Evolutionary conservation across 2,113 vertebrate species (phyloP).

Genomic region (Toxotes chatareus): DNA sequence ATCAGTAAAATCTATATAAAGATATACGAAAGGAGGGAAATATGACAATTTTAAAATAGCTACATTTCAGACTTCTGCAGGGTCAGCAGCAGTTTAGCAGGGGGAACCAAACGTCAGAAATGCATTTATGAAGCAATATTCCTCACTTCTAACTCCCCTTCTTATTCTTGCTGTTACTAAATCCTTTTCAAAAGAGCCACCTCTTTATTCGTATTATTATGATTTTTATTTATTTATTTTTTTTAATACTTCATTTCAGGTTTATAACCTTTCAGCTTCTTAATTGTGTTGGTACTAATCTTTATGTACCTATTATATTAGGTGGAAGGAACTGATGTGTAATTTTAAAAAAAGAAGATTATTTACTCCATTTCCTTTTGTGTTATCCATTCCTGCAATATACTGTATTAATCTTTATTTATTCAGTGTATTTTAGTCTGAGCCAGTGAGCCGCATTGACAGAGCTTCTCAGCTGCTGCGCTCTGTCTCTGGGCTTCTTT

Average conservation of each 20-base stretch:
- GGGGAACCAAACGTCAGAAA: too few species aligned
- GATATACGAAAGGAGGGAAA: not conserved
- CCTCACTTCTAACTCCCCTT: not conserved
- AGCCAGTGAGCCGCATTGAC: too few species aligned
- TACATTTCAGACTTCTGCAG: too few species aligned
- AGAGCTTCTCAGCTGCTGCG: too few species aligned
- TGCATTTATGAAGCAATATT: not conserved
- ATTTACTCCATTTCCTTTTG: not conserved
- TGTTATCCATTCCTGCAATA: not conserved
- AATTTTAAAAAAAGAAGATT: not conserved
- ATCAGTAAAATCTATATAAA: not conserved
- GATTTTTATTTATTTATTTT: too few species aligned
- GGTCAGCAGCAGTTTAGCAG: not conserved
- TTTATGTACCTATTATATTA: not conserved
- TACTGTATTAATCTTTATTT: not conserved
- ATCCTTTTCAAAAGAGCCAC: not conserved
- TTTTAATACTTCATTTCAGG: not conserved
- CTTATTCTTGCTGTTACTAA: not conserved
- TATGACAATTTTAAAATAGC: not conserved
- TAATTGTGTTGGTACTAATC: too few species aligned
- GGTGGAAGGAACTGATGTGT: not conserved
- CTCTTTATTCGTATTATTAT: too few species aligned
- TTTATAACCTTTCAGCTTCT: not conserved
- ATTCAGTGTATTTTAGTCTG: not conserved
- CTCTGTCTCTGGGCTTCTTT: too few species aligned